These are phyloP conservation scores for Scytalopus superciliaris DNA, from an alignment of 2,113 vertebrate species.

Conservation along the genomic window DNA sequence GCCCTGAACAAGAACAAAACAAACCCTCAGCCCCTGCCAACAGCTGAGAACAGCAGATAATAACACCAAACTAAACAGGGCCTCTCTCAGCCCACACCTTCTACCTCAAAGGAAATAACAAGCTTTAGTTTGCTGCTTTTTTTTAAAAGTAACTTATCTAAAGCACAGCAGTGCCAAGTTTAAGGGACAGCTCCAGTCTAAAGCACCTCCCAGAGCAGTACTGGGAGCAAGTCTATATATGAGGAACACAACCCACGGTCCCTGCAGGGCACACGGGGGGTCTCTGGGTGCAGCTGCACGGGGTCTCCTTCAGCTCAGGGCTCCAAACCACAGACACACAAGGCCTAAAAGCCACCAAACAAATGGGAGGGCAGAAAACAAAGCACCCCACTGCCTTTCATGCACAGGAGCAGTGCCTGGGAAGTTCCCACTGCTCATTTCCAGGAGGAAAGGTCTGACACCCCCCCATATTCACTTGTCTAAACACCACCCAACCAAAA, in stretches of 20 bases:
- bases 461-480: neutral
- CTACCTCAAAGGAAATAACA: slow-evolving; percentile 16
- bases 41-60: slow-evolving; percentile 23
- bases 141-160: neutral
- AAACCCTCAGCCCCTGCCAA: neutral
- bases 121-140: neutral
- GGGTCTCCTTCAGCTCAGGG: neutral
- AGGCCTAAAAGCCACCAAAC: neutral
- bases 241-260: neutral
- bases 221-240: accelerated
- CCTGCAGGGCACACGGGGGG: neutral
- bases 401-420: neutral
- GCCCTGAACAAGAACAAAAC: neutral
- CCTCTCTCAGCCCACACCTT: neutral
- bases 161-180: neutral
- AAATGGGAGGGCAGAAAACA: neutral
- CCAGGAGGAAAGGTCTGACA: neutral
- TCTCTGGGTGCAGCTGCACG: neutral
- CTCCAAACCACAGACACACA: neutral
- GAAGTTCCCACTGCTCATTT: neutral
- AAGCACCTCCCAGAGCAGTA: neutral
- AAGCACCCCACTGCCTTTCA: neutral
- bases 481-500: neutral
- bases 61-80: neutral
- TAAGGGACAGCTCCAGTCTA: neutral